A percentile compares a stretch with the other conserved stretches of the same genome.
phyloP scores from a whole-genome alignment of 2,888 invertebrate genomes.

The Melinaea menophilus region DNA sequence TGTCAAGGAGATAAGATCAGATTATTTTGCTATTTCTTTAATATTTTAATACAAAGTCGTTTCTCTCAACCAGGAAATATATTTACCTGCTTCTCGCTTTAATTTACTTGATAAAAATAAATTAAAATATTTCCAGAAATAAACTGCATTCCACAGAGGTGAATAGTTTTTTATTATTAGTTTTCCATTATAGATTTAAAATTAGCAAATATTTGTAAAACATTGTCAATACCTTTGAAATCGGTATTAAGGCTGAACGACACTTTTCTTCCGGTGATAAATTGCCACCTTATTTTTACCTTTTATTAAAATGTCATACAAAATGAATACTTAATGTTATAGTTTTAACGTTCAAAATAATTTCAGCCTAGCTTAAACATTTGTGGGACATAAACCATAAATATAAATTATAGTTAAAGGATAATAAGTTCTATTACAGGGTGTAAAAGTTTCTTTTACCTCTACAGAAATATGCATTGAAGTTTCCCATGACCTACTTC shows the following conservation, averaged over 20 bases:
- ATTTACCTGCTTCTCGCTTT: too few species aligned
- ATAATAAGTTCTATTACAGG: neutral
- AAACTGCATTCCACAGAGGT: too few species aligned
- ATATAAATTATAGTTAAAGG: neutral
- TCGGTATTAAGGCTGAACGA: slow-evolving; percentile 13
- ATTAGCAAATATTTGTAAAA: neutral
- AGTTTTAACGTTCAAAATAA: neutral
- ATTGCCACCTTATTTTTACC: slow-evolving; percentile 16
- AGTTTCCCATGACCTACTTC: neutral
- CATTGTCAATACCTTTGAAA: slow-evolving; percentile 9
- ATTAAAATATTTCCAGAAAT: too few species aligned
- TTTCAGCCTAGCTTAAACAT: neutral
- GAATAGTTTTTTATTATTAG: too few species aligned
- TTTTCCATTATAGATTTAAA: too few species aligned
- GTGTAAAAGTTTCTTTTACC: slow-evolving; percentile 1
- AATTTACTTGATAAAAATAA: too few species aligned
- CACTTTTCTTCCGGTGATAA: slow-evolving; percentile 12
- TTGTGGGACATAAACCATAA: neutral
- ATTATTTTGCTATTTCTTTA: too few species aligned
- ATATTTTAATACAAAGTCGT: too few species aligned
- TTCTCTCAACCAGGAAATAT: too few species aligned
- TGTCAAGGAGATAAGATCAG: too few species aligned
- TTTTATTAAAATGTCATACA: neutral
- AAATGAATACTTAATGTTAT: neutral
- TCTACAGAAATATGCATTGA: neutral